Conservation (phyloP, 1,140 invertebrate genomes). For the Eulimnadia texana region DNA sequence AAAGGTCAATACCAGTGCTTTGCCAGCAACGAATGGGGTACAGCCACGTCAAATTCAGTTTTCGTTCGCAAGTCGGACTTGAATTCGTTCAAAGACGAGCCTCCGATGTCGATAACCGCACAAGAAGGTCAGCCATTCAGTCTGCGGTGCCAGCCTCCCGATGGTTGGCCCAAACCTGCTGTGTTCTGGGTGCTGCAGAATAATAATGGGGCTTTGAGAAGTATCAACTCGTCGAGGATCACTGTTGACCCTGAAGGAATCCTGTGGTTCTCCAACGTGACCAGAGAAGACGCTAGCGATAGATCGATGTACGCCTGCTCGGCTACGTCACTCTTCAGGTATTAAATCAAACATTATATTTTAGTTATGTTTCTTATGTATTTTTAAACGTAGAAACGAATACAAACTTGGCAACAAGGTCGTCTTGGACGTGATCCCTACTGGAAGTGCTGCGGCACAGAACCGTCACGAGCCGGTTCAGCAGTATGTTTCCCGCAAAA, state of each 20-base stretch:
- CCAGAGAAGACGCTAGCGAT: conserved; percentile 58
- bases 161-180: conserved; percentile 83
- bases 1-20: conserved; percentile 94
- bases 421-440: conserved; percentile 56
- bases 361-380: conserved; percentile 2
- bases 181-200: conserved; percentile 83
- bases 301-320: conserved; percentile 79
- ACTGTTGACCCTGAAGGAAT: conserved; percentile 86
- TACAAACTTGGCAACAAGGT: conserved; percentile 80
- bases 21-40: conserved; percentile 87
- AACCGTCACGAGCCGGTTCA: conserved; percentile 58
- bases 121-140: conserved; percentile 76
- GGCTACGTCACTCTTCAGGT: conserved; percentile 60
- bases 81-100: conserved; percentile 74
- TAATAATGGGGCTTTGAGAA: conserved; percentile 57
- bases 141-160: conserved; percentile 72
- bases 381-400: conserved; percentile 45
- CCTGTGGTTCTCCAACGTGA: conserved; percentile 88
- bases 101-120: conserved; percentile 42
- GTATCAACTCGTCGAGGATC: conserved; percentile 83
- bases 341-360: conserved; percentile 8
- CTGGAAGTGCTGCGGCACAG: conserved; percentile 53
- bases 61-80: conserved; percentile 88
- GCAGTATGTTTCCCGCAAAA: conserved; percentile 73
- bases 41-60: conserved; percentile 83